phyloP scores from a whole-genome alignment of 2,113 vertebrate species.

The Menura novaehollandiae region DNA sequence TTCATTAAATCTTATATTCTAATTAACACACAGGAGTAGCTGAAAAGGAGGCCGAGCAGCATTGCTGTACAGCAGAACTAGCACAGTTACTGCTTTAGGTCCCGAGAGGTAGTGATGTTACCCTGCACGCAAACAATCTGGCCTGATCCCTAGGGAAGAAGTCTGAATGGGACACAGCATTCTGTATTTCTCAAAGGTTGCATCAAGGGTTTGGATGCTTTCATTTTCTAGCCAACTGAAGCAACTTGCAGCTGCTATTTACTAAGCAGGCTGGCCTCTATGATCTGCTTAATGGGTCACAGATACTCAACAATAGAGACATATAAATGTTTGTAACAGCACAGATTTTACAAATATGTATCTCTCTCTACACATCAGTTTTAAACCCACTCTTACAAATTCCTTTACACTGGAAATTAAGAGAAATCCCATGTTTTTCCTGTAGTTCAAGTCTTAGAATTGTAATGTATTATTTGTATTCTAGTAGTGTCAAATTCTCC shows the following conservation, averaged over 20 bases:
- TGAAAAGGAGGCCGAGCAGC: not conserved
- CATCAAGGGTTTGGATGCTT: not conserved
- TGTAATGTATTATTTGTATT: not conserved
- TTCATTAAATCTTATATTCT: not conserved
- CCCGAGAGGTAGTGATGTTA: rapidly evolving
- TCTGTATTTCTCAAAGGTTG: not conserved
- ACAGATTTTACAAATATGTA: not conserved
- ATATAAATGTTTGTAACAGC: not conserved
- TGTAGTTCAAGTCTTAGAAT: not conserved
- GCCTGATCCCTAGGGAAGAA: not conserved
- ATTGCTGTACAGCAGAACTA: not conserved
- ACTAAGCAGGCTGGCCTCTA: not conserved
- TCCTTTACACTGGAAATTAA: not conserved
- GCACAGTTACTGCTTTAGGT: not conserved
- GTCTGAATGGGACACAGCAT: not conserved
- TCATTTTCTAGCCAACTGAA: not conserved
- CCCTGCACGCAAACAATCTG: not conserved
- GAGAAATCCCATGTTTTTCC: not conserved
- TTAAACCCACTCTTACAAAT: not conserved
- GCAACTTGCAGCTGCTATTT: not conserved
- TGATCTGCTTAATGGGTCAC: not conserved
- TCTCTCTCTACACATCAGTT: not conserved
- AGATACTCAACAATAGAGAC: not conserved
- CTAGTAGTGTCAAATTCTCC: not conserved
- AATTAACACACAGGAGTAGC: not conserved